Percentiles rank a stretch among this genome's conserved stretches.
phyloP scores from a whole-genome alignment of 2,113 vertebrate species.

The Nipponia nippon region DNA sequence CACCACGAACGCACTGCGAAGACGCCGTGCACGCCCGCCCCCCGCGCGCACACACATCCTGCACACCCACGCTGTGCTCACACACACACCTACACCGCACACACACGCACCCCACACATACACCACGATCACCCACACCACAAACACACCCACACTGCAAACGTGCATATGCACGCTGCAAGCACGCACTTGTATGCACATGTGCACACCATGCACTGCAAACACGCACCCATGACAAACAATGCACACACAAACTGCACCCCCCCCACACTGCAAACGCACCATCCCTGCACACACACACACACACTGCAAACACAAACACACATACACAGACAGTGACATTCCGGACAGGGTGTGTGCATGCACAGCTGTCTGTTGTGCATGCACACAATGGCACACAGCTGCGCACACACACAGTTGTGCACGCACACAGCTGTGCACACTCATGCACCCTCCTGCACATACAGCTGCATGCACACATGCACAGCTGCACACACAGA shows the following conservation, averaged over 20 bases:
- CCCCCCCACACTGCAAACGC: too few relatives aligned
- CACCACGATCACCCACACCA: too few relatives aligned
- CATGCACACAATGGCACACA: neutral
- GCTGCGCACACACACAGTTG: too few relatives aligned
- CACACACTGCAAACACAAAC: neutral
- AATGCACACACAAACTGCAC: neutral
- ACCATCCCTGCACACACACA: fast-evolving
- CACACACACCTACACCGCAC: neutral
- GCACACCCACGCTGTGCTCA: too few relatives aligned
- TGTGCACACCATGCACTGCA: too few relatives aligned
- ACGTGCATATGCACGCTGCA: neutral
- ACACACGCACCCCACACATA: neutral
- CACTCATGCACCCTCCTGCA: neutral
- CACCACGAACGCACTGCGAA: too few relatives aligned
- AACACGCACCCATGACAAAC: too few relatives aligned
- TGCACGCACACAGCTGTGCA: neutral
- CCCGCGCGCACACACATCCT: too few relatives aligned
- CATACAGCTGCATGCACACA: neutral
- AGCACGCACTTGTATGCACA: too few relatives aligned
- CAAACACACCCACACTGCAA: neutral
- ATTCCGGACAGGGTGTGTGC: neutral
- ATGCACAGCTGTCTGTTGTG: neutral
- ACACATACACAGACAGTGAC: too few relatives aligned
- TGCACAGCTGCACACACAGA: too few relatives aligned
- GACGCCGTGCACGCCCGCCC: too few relatives aligned